Conservation (phyloP, 2,888 invertebrate genomes). For the Lasioglossum pauxillum region DNA sequence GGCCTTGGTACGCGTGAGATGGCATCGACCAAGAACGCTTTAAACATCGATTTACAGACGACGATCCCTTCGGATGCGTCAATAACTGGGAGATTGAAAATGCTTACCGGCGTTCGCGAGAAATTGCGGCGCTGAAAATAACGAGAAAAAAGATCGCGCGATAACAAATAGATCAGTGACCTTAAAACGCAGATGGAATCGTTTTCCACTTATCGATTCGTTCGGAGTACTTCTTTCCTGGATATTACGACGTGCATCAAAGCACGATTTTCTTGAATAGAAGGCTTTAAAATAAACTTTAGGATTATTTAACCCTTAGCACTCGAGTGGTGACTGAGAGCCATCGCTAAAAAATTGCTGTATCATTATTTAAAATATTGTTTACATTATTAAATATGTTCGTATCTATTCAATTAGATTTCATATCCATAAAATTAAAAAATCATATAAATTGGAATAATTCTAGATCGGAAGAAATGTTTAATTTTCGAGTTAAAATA, state of each 20-base stretch:
- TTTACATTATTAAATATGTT: too few species aligned
- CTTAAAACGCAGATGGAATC: constrained; percentile 11
- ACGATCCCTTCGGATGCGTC: constrained; percentile 6
- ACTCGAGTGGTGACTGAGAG: too few species aligned
- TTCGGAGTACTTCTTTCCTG: not conserved
- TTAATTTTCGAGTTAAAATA: too few species aligned
- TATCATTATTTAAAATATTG: too few species aligned
- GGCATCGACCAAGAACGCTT: not conserved
- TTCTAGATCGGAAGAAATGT: too few species aligned
- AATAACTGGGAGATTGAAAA: constrained; percentile 20
- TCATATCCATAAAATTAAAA: too few species aligned
- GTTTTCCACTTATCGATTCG: not conserved
- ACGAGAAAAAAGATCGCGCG: constrained; percentile 5
- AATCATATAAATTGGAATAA: too few species aligned
- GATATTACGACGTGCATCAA: not conserved
- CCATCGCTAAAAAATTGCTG: too few species aligned
- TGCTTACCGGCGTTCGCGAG: constrained; percentile 12
- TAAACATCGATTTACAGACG: constrained; percentile 23
- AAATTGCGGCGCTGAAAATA: constrained; percentile 15
- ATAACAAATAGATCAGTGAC: constrained; percentile 13
- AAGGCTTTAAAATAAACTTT: not conserved
- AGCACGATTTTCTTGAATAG: not conserved
- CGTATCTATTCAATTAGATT: too few species aligned
- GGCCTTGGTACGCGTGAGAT: not conserved
- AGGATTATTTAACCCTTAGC: not conserved